Evolutionary conservation across 2,797 vertebrate genomes (phyloP), one percentile per base, ranked within the genome.

Genomic region (Eptatretus atami): DNA sequence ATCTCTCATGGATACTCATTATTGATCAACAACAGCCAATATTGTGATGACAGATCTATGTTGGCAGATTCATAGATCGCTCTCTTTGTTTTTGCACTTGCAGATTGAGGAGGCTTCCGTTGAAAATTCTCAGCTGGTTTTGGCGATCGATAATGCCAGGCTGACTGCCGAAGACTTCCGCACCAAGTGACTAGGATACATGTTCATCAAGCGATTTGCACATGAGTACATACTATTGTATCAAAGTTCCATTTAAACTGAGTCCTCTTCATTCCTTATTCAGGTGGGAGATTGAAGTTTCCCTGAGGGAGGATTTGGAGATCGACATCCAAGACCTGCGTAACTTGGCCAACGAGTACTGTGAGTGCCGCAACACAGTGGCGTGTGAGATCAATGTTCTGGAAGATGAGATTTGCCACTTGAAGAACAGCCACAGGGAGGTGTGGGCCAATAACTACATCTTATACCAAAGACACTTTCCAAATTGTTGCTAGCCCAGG

Each of bases 161-260:
- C 57, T 61, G 15, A 25, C 57, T n/a, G n/a, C 57, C 57, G 57
- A 61, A 25, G 57, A 61, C 57, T 61, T 61, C 57, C 57, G 57
- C 57, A 12, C 24, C 11, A 61, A 61, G 57, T 61, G 57, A n/a
- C 15, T 3, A 12, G 10, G 57, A n/a, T 25, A 10, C 57, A 61
- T 44, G 31, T 44, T 44, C 31, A 44, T 8, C 31, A 44, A 44
- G 31, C 31, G 4, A 44, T 44, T 44, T 44, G 31, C 31, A 44
- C 31, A 44, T 44, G 31, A 44, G 31, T 44, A 44, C 31, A 44
- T 44, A 44, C 31, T 44, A 44, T 44, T 44, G 31, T 8, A 8
- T 44, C 31, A 8, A 44, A 44, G 31, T 44, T 44, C 31, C 31
- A 44, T 44, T 44, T 44, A 44, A 44, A 44, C 31, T 8, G 31